A percentile compares a stretch with the other conserved stretches of the same genome.
Evolutionary conservation across 2,113 vertebrate species (phyloP).

Genomic region (Willisornis vidua): DNA sequence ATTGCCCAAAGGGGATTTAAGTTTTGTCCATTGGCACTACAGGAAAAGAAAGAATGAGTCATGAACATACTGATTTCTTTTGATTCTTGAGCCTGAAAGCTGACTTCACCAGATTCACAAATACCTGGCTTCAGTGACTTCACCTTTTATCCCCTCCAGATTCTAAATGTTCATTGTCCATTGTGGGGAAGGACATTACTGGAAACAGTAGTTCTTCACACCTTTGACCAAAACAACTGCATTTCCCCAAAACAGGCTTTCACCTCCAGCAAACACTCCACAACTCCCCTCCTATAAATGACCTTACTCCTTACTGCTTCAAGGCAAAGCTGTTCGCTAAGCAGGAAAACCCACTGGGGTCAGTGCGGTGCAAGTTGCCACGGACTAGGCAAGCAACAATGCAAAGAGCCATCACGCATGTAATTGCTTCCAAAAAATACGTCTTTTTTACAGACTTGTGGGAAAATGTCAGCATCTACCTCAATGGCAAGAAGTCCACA

Average conservation of each 20-base stretch:
- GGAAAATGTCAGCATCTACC: not conserved
- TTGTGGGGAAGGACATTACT: not conserved
- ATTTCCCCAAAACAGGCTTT: not conserved
- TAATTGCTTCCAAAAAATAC: fast-evolving
- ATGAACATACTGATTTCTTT: not conserved
- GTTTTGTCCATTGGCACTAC: not conserved
- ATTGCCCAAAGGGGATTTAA: fast-evolving
- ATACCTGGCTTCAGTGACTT: not conserved
- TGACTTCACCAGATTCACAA: not conserved
- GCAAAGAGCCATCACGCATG: fast-evolving
- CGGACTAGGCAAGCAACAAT: fast-evolving
- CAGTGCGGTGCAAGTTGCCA: fast-evolving
- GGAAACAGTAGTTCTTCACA: not conserved
- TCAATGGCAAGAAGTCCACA: not conserved
- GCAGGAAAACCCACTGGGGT: not conserved
- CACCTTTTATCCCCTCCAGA: not conserved
- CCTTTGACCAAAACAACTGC: not conserved
- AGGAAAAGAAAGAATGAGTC: not conserved
- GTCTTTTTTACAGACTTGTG: not conserved
- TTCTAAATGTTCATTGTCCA: not conserved
- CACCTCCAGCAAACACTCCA: not conserved
- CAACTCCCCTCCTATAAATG: not conserved
- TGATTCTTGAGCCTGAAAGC: not conserved
- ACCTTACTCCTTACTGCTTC: not conserved
- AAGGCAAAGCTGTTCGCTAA: not conserved